These are phyloP conservation scores for Oceanodroma leucorhoa DNA, from an alignment of 2,797 vertebrate genomes.

Conservation along the genomic window DNA sequence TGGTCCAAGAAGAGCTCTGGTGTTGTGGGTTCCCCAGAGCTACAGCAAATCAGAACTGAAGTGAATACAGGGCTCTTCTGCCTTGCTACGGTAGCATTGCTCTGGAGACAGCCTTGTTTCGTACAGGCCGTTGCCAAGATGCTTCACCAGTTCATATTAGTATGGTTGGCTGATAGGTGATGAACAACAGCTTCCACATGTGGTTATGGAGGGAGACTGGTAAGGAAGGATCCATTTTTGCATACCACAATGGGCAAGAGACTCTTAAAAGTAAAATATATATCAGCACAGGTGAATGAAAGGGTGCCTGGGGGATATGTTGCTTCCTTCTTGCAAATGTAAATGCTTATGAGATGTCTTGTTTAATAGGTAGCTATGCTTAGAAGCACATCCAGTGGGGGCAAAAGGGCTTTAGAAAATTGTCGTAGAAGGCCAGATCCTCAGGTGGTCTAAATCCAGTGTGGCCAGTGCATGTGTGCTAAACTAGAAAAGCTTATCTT, in stretches of 20 bases:
- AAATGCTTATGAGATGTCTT: neutral
- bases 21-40: neutral
- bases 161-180: neutral
- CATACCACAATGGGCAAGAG: neutral
- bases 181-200: neutral
- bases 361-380: neutral
- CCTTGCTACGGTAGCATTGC: neutral
- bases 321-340: neutral
- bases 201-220: neutral
- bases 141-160: neutral
- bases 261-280: neutral
- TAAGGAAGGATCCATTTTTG: neutral
- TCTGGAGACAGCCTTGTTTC: neutral
- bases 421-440: neutral
- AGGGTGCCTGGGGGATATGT: neutral
- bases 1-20: neutral
- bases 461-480: fast-evolving
- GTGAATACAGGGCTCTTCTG: neutral
- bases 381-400: neutral
- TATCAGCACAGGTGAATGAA: neutral
- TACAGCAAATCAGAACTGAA: neutral
- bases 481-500: neutral
- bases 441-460: neutral
- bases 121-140: neutral
- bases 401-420: neutral